These are phyloP conservation scores for Mantis religiosa DNA, from an alignment of 2,888 invertebrate species.

Conservation along the genomic window DNA sequence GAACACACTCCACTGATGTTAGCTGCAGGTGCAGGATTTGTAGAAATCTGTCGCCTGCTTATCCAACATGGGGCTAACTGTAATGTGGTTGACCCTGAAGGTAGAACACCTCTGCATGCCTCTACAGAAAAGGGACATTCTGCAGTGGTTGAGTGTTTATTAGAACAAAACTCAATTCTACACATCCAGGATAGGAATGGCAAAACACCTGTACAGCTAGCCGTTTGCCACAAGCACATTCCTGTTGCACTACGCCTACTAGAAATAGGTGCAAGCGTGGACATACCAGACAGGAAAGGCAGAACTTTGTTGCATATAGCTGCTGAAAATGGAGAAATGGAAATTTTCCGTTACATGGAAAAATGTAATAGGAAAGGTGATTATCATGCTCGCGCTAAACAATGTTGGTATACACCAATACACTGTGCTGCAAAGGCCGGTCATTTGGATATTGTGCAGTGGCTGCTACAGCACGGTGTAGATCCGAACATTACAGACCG, in stretches of 20 bases:
- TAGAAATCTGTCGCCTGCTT: neutral
- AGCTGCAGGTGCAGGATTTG: neutral
- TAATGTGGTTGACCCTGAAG: neutral
- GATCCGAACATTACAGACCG: neutral
- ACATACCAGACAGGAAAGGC: neutral
- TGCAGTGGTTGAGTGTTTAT: neutral
- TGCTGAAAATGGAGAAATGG: neutral
- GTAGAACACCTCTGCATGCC: neutral
- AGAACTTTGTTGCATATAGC: neutral
- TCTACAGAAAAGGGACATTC: neutral
- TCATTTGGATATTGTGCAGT: neutral
- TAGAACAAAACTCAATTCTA: neutral
- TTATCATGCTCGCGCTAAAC: neutral
- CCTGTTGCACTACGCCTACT: neutral
- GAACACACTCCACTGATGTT: neutral
- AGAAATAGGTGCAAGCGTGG: neutral
- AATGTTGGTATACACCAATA: neutral
- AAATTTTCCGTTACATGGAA: neutral
- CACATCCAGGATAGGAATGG: neutral
- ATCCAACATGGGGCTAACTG: neutral
- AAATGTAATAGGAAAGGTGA: neutral
- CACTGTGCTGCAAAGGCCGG: neutral
- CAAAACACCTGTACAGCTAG: neutral
- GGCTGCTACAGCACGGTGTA: neutral
- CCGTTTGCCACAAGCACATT: neutral